Percentiles rank a stretch among this genome's conserved stretches.
Evolutionary conservation across 1,140 invertebrate species (phyloP).

Genomic region (Drosophila rhopaloa): DNA sequence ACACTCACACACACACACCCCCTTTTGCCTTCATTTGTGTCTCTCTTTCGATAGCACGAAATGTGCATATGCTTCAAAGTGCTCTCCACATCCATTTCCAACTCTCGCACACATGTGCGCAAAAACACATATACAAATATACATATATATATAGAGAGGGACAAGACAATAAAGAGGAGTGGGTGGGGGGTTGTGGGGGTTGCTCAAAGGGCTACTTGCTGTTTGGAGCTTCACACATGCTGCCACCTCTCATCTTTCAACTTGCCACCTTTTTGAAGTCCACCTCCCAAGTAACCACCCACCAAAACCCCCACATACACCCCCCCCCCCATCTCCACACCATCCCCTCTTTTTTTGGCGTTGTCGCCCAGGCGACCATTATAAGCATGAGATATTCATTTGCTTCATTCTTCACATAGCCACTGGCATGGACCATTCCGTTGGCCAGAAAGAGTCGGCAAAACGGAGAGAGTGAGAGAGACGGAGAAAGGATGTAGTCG

Average conservation of each 20-base stretch:
- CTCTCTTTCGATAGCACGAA: conserved; percentile 70
- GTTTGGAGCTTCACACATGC: conserved; percentile 13
- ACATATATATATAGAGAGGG: conserved; percentile 44
- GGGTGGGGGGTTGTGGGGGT: conserved; percentile 38
- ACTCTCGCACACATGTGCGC: conserved; percentile 38
- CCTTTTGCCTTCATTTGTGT: conserved; percentile 32
- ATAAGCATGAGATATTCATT: conserved; percentile 81
- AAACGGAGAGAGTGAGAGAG: conserved; percentile 5
- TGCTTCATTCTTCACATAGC: conserved; percentile 79
- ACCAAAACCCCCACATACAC: not conserved
- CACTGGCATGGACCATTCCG: conserved; percentile 59
- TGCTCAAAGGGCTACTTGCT: conserved; percentile 69
- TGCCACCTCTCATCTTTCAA: conserved; percentile 15
- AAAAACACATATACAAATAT: conserved; percentile 34
- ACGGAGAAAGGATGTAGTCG: conserved; percentile 35
- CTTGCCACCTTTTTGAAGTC: conserved; percentile 14
- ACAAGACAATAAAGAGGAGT: conserved; percentile 53
- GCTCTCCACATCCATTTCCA: conserved; percentile 56
- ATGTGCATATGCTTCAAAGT: conserved; percentile 80
- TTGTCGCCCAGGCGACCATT: conserved; percentile 73
- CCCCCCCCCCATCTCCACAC: not conserved
- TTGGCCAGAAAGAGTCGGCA: conserved; percentile 52
- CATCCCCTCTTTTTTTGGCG: conserved; percentile 17
- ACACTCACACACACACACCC: conserved; percentile 2
- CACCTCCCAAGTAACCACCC: not conserved